These are phyloP conservation scores for Clitarchus hookeri DNA, from an alignment of 2,888 invertebrate species.

Conservation along the genomic window DNA sequence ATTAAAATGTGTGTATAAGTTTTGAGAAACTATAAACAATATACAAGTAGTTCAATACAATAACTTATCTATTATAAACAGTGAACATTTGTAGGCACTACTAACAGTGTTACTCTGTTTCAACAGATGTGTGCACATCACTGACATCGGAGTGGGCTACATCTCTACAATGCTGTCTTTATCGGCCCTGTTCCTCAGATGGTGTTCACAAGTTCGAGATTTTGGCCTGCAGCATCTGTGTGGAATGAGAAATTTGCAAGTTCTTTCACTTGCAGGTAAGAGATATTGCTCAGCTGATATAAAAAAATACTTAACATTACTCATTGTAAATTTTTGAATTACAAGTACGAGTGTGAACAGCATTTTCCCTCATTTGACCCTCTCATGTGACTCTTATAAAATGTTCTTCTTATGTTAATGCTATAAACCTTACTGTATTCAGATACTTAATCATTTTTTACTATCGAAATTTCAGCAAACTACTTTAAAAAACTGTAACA, in stretches of 20 bases:
- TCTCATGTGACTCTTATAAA: background rate
- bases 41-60: too few species aligned
- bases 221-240: conserved; percentile 93
- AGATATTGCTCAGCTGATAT: background rate
- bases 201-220: conserved; percentile 94
- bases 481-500: too few species aligned
- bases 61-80: too few species aligned
- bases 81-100: too few species aligned
- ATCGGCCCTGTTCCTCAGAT: conserved; percentile 85
- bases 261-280: conserved; percentile 88
- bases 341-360: too few species aligned
- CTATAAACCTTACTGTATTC: too few species aligned
- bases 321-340: background rate
- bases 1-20: too few species aligned
- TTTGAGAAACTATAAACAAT: too few species aligned
- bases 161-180: conserved; percentile 94
- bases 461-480: too few species aligned
- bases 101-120: background rate
- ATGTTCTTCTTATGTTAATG: background rate
- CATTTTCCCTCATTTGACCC: too few species aligned
- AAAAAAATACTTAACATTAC: background rate
- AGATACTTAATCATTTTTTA: too few species aligned
- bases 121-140: conserved; percentile 88
- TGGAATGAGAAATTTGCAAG: conserved; percentile 89
- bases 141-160: conserved; percentile 95